These are phyloP conservation scores for Hydrocynus forskahlii DNA, from an alignment of 2,797 vertebrate genomes.

Conservation along the genomic window DNA sequence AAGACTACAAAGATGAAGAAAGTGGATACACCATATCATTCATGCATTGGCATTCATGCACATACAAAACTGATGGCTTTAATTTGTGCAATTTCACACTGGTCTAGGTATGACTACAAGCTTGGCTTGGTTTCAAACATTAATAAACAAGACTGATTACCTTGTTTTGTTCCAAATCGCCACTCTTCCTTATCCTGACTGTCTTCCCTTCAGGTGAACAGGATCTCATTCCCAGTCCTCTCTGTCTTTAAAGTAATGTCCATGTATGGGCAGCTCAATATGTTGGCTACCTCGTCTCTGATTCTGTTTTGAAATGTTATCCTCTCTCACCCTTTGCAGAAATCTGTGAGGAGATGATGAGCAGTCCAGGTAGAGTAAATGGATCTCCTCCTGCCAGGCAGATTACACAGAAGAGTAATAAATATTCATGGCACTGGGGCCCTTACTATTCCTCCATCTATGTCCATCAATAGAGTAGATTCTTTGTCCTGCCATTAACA, in stretches of 20 bases:
- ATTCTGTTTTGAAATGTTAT: slow-evolving; percentile 67
- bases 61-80: slow-evolving; percentile 39
- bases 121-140: slow-evolving; percentile 39
- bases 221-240: slow-evolving; percentile 29
- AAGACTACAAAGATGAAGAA: slow-evolving; percentile 46
- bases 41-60: slow-evolving; percentile 33
- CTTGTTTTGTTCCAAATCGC: slow-evolving; percentile 51
- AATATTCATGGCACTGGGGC: slow-evolving; percentile 13
- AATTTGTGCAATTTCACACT: slow-evolving; percentile 43
- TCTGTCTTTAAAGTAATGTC: slow-evolving; percentile 27
- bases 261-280: slow-evolving; percentile 51
- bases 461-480: background rate
- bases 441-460: slow-evolving; percentile 8
- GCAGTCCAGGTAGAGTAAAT: slow-evolving; percentile 48
- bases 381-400: slow-evolving; percentile 14
- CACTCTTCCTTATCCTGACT: slow-evolving; percentile 49
- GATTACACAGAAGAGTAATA: slow-evolving; percentile 47
- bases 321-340: slow-evolving; percentile 42
- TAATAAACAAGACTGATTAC: slow-evolving; percentile 57
- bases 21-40: slow-evolving; percentile 48
- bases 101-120: slow-evolving; percentile 35
- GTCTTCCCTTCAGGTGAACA: slow-evolving; percentile 51
- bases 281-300: slow-evolving; percentile 54
- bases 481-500: background rate
- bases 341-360: slow-evolving; percentile 53